phyloP scores from a whole-genome alignment of 2,888 invertebrate genomes.

The Pimpla rufipes region DNA sequence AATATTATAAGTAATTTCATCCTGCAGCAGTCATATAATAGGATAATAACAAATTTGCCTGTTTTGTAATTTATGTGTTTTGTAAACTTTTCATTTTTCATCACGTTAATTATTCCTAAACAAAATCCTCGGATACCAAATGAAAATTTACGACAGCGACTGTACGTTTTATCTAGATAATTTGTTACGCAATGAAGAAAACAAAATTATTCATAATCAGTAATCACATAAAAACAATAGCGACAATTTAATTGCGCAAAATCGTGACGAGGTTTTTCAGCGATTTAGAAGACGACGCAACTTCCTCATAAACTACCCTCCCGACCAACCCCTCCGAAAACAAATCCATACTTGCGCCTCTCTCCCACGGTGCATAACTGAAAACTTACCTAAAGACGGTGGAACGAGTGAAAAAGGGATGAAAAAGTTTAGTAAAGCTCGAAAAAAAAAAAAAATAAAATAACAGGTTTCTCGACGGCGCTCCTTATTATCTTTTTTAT shows the following conservation, averaged over 20 bases:
- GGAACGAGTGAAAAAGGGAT: slow-evolving; percentile 29
- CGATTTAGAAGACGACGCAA: not conserved
- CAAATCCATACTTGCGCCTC: not conserved
- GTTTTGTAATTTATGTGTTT: not conserved
- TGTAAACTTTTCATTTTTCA: not conserved
- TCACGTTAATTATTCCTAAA: too few species aligned
- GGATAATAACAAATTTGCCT: not conserved
- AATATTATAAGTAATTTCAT: not conserved
- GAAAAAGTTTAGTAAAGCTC: slow-evolving; percentile 47
- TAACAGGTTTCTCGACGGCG: slow-evolving; percentile 52
- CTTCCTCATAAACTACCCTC: not conserved
- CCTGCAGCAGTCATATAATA: not conserved
- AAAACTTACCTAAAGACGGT: slow-evolving; percentile 12
- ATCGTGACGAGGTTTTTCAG: not conserved
- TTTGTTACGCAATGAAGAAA: too few species aligned
- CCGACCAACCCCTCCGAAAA: not conserved
- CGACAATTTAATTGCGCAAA: not conserved
- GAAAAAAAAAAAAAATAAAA: slow-evolving; percentile 46
- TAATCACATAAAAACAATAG: not conserved
- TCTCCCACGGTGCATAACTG: not conserved
- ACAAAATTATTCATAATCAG: too few species aligned
- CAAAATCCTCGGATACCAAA: too few species aligned
- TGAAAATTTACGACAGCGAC: too few species aligned
- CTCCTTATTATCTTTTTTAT: slow-evolving; percentile 40
- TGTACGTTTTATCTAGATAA: too few species aligned